A percentile compares a stretch with the other conserved stretches of the same genome.
Evolutionary conservation across 1,140 invertebrate species (phyloP).

Genomic region (Amyelois transitella): DNA sequence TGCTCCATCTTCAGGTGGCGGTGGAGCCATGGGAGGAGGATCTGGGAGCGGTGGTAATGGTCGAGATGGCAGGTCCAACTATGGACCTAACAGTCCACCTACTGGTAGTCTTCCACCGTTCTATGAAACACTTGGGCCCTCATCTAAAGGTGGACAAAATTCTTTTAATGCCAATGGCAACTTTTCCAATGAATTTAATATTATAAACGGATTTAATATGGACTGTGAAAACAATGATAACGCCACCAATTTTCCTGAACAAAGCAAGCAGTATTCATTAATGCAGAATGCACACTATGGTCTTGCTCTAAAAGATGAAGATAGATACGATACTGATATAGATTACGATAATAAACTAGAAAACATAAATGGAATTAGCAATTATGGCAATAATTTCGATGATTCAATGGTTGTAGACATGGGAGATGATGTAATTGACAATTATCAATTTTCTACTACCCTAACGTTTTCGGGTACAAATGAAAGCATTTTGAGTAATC

Average conservation of each 20-base stretch:
- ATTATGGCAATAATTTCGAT: constrained; percentile 81
- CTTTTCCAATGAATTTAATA: constrained; percentile 74
- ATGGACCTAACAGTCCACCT: constrained; percentile 87
- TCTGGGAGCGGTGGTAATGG: constrained; percentile 81
- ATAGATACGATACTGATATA: too few species aligned
- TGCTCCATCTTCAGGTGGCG: constrained; percentile 75
- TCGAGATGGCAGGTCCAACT: constrained; percentile 84
- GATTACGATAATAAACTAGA: constrained; percentile 85
- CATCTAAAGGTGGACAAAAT: constrained; percentile 82
- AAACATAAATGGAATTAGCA: constrained; percentile 75
- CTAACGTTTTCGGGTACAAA: constrained; percentile 84
- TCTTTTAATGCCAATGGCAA: constrained; percentile 74
- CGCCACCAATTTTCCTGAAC: constrained; percentile 68
- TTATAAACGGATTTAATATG: constrained; percentile 80
- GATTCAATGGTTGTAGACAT: constrained; percentile 89
- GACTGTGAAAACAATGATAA: constrained; percentile 82
- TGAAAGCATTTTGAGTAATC: constrained; percentile 76
- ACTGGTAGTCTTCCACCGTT: constrained; percentile 88
- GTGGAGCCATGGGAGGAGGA: constrained; percentile 76
- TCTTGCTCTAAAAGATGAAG: constrained; percentile 83
- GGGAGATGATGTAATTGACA: constrained; percentile 84
- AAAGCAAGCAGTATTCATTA: constrained; percentile 84
- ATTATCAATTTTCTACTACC: constrained; percentile 86
- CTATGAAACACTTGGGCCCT: constrained; percentile 82
- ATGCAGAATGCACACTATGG: constrained; percentile 89